A percentile compares a stretch with the other conserved stretches of the same genome.
These are phyloP conservation scores for Brachionus rotundiformis DNA, from an alignment of 1,140 invertebrate species.

Conservation along the genomic window DNA sequence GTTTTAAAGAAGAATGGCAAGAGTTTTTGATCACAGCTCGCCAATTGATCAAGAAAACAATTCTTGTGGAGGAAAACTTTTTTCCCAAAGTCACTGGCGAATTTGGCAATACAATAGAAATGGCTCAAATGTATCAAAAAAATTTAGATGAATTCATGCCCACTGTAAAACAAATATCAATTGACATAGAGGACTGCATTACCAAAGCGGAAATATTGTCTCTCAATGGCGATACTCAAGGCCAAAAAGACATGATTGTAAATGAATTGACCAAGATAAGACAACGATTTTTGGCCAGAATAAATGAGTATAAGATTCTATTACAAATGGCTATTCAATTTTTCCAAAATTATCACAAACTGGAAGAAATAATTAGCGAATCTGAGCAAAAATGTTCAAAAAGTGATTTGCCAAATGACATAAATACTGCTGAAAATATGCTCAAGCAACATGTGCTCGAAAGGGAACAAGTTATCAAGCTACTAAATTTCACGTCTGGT, in stretches of 20 bases:
- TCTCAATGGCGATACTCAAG: constrained; percentile 64
- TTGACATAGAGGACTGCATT: constrained; percentile 73
- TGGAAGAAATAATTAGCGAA: constrained; percentile 66
- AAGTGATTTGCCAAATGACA: constrained; percentile 63
- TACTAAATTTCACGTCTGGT: constrained; percentile 68
- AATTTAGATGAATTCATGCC: constrained; percentile 61
- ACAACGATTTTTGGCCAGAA: constrained; percentile 71
- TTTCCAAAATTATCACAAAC: constrained; percentile 71
- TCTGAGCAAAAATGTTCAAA: constrained; percentile 64
- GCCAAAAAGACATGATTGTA: constrained; percentile 67
- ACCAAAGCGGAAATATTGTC: constrained; percentile 68
- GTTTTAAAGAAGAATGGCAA: constrained; percentile 72
- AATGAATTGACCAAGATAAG: constrained; percentile 71
- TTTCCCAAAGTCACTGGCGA: constrained; percentile 75
- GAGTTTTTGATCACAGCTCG: constrained; percentile 74
- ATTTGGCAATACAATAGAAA: constrained; percentile 63
- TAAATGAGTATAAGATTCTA: constrained; percentile 74
- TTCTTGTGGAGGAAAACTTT: constrained; percentile 73
- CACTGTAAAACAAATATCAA: constrained; percentile 67
- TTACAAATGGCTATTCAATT: constrained; percentile 73
- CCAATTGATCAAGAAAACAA: constrained; percentile 74
- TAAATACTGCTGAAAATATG: constrained; percentile 65
- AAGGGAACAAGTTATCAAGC: constrained; percentile 68
- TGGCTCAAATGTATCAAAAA: constrained; percentile 58
- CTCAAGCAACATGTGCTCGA: constrained; percentile 69